Evolutionary conservation across 2,113 vertebrate genomes (phyloP).

Genomic region (Leptocoma aspasia): DNA sequence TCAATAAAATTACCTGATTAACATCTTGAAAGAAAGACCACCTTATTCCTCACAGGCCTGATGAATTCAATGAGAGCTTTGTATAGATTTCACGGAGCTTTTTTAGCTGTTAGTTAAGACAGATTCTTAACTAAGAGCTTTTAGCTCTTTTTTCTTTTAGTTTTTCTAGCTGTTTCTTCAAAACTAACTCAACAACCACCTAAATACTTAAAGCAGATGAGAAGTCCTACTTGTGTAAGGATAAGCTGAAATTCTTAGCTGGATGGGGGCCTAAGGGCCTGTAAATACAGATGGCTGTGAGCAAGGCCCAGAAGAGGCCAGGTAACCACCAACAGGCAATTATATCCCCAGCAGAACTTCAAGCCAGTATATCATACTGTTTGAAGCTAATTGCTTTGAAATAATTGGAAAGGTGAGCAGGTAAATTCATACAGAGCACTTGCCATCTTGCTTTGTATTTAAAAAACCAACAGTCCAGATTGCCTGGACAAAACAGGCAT

Average conservation of each 20-base stretch:
- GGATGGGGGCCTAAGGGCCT: neutral
- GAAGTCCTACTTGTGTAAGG: neutral
- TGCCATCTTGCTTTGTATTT: conserved; percentile 27
- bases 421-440: conserved; percentile 45
- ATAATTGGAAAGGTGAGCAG: conserved; percentile 64
- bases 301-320: conserved; percentile 16
- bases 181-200: neutral
- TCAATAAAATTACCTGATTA: neutral
- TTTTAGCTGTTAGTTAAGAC: neutral
- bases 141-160: too few species aligned
- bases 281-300: conserved; percentile 19
- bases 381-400: conserved; percentile 68
- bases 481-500: neutral
- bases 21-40: neutral
- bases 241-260: neutral
- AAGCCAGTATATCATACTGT: conserved; percentile 9
- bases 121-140: too few species aligned
- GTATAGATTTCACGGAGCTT: neutral
- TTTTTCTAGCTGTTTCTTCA: neutral
- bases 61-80: neutral
- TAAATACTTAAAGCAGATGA: neutral
- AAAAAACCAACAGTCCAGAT: neutral
- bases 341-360: conserved; percentile 20
- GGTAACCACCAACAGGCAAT: conserved; percentile 40
- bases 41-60: neutral